Conservation (phyloP, 2,888 invertebrate genomes). For the Caenorhabditis virilis region DNA sequence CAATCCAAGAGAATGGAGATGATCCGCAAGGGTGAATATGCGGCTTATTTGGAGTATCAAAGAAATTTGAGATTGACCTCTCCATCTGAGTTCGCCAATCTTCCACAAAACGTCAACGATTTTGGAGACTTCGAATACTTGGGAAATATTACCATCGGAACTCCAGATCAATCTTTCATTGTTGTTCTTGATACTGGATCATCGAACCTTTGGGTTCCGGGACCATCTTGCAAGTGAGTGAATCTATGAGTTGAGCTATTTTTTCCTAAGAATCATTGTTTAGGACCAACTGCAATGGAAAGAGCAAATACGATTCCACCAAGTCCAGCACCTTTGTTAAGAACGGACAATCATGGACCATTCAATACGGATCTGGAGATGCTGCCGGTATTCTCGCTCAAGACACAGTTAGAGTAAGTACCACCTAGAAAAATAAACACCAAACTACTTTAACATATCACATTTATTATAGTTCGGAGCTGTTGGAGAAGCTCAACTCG, state of each 20-base stretch:
- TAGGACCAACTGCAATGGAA: conserved; percentile 10
- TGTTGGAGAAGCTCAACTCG: conserved; percentile 26
- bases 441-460: background rate
- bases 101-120: conserved; percentile 43
- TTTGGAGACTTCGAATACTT: conserved; percentile 66
- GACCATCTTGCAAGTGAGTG: conserved; percentile 39
- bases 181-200: conserved; percentile 61
- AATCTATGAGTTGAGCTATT: background rate
- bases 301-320: conserved; percentile 84
- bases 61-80: conserved; percentile 28
- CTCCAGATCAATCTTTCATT: conserved; percentile 48
- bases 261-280: background rate
- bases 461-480: conserved; percentile 33
- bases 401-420: conserved; percentile 81
- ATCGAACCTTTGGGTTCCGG: conserved; percentile 57
- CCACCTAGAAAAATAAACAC: background rate
- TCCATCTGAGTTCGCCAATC: conserved; percentile 28
- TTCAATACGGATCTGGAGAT: conserved; percentile 87
- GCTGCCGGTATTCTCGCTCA: conserved; percentile 90
- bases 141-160: conserved; percentile 67
- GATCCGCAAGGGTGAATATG: conserved; percentile 42
- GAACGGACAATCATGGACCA: conserved; percentile 88
- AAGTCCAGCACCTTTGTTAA: conserved; percentile 81
- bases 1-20: conserved; percentile 43
- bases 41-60: conserved; percentile 42